Conservation (phyloP, 2,113 vertebrate species). For the Eurypyga helias region DNA sequence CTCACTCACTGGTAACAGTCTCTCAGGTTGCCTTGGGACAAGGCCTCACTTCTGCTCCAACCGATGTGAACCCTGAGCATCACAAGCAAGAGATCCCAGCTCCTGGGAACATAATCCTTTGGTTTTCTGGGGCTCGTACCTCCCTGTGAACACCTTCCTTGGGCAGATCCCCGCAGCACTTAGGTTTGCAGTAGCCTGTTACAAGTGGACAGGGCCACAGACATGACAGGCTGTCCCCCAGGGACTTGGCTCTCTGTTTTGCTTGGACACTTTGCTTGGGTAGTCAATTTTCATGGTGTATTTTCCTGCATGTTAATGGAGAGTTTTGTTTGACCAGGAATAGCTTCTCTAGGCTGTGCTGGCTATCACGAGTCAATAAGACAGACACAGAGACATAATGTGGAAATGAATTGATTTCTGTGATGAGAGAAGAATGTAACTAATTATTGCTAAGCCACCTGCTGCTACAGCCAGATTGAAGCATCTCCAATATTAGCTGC, state of each 20-base stretch:
- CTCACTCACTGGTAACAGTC: rapidly evolving
- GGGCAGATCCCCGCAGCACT: neutral
- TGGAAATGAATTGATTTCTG: neutral
- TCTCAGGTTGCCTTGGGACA: neutral
- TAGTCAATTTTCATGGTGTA: rapidly evolving
- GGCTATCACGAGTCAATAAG: neutral
- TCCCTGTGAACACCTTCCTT: rapidly evolving
- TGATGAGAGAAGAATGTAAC: neutral
- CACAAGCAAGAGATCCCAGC: neutral
- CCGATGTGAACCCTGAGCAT: neutral
- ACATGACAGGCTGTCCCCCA: neutral
- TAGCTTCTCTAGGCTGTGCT: neutral
- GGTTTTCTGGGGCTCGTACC: neutral
- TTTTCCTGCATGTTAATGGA: neutral
- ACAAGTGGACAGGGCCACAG: neutral
- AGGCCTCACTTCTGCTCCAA: neutral
- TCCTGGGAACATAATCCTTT: neutral
- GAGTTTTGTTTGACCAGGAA: neutral
- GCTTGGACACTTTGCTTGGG: neutral
- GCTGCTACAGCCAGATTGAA: neutral
- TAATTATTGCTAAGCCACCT: slow-evolving; percentile 10
- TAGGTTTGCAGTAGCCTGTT: neutral
- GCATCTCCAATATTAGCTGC: neutral
- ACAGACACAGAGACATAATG: neutral
- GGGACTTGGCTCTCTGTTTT: neutral